These are phyloP conservation scores for Parnassius smintheus DNA, from an alignment of 2,888 invertebrate genomes.

Conservation along the genomic window DNA sequence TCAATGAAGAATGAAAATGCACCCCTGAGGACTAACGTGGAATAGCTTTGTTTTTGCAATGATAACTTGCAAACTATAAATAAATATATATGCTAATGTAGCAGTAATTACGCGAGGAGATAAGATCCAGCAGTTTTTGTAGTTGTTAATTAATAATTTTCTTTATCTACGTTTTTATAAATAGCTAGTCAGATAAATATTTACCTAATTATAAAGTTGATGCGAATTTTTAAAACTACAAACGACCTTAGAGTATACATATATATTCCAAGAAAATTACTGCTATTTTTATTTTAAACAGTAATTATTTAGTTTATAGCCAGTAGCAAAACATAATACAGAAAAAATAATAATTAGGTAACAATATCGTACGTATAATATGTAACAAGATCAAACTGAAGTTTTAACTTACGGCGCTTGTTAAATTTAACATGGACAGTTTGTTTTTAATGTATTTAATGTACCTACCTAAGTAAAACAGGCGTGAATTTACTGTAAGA, in stretches of 20 bases:
- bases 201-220: conserved; percentile 6
- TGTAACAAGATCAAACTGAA: too few species aligned
- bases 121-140: conserved; percentile 5
- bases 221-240: neutral
- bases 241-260: neutral
- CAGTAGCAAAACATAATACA: too few species aligned
- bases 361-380: too few species aligned
- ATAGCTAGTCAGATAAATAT: conserved; percentile 18
- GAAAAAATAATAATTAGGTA: too few species aligned
- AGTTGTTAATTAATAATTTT: conserved; percentile 14
- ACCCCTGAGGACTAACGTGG: too few species aligned
- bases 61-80: neutral
- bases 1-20: too few species aligned
- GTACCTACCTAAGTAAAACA: neutral
- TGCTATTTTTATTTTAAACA: neutral
- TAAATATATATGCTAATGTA: neutral
- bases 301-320: too few species aligned
- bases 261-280: neutral
- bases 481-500: conserved; percentile 1
- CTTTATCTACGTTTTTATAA: conserved; percentile 15
- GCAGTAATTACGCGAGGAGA: conserved; percentile 1
- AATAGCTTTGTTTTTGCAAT: neutral
- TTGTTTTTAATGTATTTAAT: neutral
- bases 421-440: too few species aligned
- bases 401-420: too few species aligned